Base-by-base conservation (phyloP, 2,888 invertebrate species). In the Limnephilus auricula region DNA sequence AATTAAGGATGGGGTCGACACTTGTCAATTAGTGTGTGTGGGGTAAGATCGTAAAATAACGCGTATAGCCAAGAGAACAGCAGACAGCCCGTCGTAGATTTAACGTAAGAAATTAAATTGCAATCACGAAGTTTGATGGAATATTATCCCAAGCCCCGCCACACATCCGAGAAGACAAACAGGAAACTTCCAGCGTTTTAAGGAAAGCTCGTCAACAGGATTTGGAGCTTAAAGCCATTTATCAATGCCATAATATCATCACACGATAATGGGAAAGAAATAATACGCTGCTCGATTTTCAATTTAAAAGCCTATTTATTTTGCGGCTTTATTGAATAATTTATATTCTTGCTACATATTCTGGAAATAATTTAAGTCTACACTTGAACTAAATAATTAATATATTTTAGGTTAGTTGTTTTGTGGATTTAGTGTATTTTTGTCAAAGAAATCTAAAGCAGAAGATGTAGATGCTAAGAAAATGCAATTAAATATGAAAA, bases 71-170 rank as follows among this genome's bases (percentile, higher is more conserved):
- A 18, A 65, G 65, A n/a, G 65, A 65, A 65, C 65, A 65, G 65
- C 25, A n/a, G 6, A n/a, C 25, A 65, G 65, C 65, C 25, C 65
- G 25, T 10, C 65, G 65, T 65, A 65, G 82, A 82, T 82, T 82
- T 34, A 34, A 82, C 32, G 82, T 82, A 34, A 82, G 34, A 82
- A 82, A 82, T 82, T 82, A 82, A 34, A 82, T 82, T 82, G 82
- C 82, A 82, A 82, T 82, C 82, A 37, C 82, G 34, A 82, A 82
- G 82, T 82, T 82, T 82, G 82, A 82, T 82, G 37, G 82, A 32
- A 82, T 34, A 34, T 82, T 34, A 34, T 82, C 34, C 32, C 34
- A 37, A 82, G 82, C 82, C 25, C 34, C 34, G 34, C 32, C 34
- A 82, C 34, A 82, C 82, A 82, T 37, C 82, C 82, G 37, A 82